Conservation (phyloP, 2,797 vertebrate species). For the Sorex maritimensis region DNA sequence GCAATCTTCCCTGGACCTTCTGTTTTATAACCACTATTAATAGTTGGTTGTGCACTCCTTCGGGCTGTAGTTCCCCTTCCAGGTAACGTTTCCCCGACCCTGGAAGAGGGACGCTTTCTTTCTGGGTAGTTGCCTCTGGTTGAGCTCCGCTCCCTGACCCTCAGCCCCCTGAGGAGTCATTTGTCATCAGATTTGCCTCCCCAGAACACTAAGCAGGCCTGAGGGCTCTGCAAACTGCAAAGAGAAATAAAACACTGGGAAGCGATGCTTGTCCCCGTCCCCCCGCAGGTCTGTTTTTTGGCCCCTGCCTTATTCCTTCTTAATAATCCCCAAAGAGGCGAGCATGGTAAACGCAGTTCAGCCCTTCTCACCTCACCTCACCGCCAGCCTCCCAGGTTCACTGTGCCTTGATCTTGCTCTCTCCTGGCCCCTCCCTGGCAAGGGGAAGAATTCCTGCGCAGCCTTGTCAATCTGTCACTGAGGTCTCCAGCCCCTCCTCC, state of each 20-base stretch:
- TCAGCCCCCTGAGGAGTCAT: constrained; percentile 41
- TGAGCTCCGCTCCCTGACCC: constrained; percentile 42
- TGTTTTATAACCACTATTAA: neutral
- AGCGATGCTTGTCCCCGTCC: constrained; percentile 58
- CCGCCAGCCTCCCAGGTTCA: neutral
- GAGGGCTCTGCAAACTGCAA: neutral
- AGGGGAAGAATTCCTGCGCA: constrained; percentile 33
- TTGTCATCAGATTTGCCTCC: constrained; percentile 69
- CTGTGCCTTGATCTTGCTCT: constrained; percentile 43
- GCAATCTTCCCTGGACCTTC: neutral
- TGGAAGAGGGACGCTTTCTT: neutral
- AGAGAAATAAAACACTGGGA: constrained; percentile 60
- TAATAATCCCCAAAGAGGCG: constrained; percentile 63
- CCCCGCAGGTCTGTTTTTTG: constrained; percentile 12
- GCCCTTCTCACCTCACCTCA: neutral
- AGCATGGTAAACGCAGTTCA: constrained; percentile 3
- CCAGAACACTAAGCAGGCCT: constrained; percentile 43
- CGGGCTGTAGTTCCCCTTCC: neutral
- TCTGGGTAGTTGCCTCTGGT: constrained; percentile 12
- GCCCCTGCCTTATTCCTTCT: constrained; percentile 66
- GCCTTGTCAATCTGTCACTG: constrained; percentile 59
- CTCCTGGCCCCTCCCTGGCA: neutral
- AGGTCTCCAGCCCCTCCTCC: constrained; percentile 28
- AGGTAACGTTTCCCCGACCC: neutral
- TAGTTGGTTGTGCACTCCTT: neutral